A percentile compares a stretch with the other conserved stretches of the same genome.
phyloP scores from a whole-genome alignment of 2,888 invertebrate genomes.

The Sisyra nigra region DNA sequence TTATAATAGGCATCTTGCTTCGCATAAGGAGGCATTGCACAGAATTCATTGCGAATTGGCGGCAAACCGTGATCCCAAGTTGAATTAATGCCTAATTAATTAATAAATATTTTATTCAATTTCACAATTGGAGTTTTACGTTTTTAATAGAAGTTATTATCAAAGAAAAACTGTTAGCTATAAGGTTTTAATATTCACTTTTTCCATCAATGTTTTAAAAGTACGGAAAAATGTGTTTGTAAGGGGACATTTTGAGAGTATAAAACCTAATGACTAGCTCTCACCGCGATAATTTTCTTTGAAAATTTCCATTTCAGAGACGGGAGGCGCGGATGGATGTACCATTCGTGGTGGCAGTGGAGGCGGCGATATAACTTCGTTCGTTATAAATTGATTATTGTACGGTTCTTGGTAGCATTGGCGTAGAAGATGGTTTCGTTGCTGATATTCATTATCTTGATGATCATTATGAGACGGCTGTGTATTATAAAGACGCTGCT shows the following conservation, averaged over 20 bases:
- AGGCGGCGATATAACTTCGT: neutral
- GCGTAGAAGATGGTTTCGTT: slow-evolving; percentile 11
- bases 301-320: neutral
- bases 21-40: neutral
- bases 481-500: neutral
- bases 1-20: slow-evolving; percentile 5
- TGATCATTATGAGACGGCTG: slow-evolving; percentile 9
- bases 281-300: no score
- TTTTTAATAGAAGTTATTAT: no score
- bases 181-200: no score
- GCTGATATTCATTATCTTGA: neutral
- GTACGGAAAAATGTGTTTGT: no score
- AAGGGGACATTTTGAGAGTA: no score
- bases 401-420: slow-evolving; percentile 16
- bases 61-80: neutral
- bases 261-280: no score
- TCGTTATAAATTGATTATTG: neutral
- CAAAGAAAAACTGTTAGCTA: no score
- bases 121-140: no score
- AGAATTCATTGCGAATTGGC: neutral
- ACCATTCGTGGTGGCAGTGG: slow-evolving; percentile 10
- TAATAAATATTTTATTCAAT: no score
- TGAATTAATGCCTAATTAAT: no score
- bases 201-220: no score
- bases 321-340: slow-evolving; percentile 23